Percentiles rank a stretch among this genome's conserved stretches.
phyloP scores from a whole-genome alignment of 2,797 vertebrate genomes.

The Propithecus deckenii region DNA sequence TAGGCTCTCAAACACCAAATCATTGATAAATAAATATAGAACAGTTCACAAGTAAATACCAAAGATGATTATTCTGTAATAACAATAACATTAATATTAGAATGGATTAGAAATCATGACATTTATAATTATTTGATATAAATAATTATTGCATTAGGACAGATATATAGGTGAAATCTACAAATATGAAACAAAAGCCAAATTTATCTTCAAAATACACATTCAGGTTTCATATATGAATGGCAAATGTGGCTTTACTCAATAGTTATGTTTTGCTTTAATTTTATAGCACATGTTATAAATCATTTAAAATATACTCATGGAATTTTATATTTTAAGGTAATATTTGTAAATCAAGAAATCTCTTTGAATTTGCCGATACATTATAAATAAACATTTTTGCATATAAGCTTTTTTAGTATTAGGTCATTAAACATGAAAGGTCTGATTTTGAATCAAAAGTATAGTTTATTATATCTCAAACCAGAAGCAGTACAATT shows the following conservation, averaged over 20 bases:
- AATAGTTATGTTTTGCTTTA: neutral
- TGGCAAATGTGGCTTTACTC: neutral
- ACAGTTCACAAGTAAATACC: neutral
- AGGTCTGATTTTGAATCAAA: too few species aligned
- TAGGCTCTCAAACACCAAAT: neutral
- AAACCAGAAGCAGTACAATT: too few species aligned
- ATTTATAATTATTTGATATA: neutral
- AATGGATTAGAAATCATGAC: neutral
- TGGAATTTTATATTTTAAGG: neutral
- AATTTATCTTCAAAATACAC: neutral
- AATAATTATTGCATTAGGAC: neutral
- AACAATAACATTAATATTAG: neutral
- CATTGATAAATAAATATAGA: neutral
- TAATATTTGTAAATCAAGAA: neutral
- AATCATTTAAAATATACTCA: conserved; percentile 7
- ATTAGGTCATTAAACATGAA: too few species aligned
- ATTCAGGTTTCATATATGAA: conserved; percentile 6
- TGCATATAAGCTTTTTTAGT: neutral
- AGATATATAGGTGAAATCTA: neutral
- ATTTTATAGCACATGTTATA: neutral
- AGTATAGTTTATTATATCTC: too few species aligned
- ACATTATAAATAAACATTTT: neutral
- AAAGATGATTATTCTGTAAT: neutral
- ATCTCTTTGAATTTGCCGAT: conserved; percentile 6
- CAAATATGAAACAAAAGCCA: conserved; percentile 15